Base-by-base conservation (phyloP, 2,113 vertebrate genomes). In the Antigone vipio region DNA sequence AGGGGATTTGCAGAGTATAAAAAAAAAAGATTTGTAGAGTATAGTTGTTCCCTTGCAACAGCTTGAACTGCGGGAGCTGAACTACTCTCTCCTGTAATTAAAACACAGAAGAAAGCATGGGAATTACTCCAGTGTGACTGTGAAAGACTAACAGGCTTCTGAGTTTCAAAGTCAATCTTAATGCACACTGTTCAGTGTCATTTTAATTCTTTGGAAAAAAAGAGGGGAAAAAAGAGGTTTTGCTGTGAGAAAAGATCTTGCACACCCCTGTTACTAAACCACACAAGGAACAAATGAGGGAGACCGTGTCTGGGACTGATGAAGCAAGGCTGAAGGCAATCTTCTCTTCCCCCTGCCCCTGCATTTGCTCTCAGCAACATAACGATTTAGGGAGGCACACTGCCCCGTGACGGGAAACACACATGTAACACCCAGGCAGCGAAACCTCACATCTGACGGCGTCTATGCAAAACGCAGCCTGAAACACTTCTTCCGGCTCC, bases 401-500 rank as follows among this genome's bases (percentile, higher is more conserved):
- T 45, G 81, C 84, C 74, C 68, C 12, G 29, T 55, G 89, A 96
- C 74, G 81, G 89, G 95, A 97, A 96, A 92, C 92, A 63, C 81
- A 91, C 42, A 78, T 23, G 24, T 60, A 91, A 84, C 68, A 52
- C 60, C 34, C 67, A 62, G 77, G 77, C 3, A 0, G 59, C 32
- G 64, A 78, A 91, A 93, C 58, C 72, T 77, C 85, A 77, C 94
- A 66, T 82, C 76, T 72, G 82, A 87, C 53, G 89, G 49, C 89
- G 49, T 56, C 66, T 68, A n/a, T 88, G 93, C 72, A 92, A 93
- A 95, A 90, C 34, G 1, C 66, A 79, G 82, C 38, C 40, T 52
- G 53, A 92, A 92, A 80, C 53, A 5, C 17, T 77, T 68, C 81
- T 88, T 80, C 68, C 89, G 75, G 67, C 56, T 74, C 55, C 27